Evolutionary conservation across 1,140 invertebrate species (phyloP).

Genomic region (Cydia strobilella): DNA sequence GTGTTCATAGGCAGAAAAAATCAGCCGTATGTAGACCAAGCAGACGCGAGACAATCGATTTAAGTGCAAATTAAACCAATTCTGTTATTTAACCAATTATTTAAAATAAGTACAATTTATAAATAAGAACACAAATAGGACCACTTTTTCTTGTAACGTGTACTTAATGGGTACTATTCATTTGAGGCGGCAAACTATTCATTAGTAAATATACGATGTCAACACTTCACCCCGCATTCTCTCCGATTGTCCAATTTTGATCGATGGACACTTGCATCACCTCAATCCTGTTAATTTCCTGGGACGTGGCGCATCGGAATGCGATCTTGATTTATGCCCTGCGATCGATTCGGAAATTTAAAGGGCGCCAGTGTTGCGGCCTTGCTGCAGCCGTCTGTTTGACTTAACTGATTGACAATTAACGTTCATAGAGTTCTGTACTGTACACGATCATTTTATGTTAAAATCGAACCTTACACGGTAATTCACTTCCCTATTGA

Average conservation of each 20-base stretch:
- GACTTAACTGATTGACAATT: not conserved
- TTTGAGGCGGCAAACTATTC: not conserved
- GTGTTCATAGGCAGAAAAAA: no score
- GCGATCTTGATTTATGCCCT: constrained; percentile 4
- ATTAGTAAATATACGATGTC: not conserved
- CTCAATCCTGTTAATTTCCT: constrained; percentile 21
- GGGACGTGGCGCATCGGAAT: constrained; percentile 10
- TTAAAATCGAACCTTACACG: no score
- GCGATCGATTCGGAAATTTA: constrained; percentile 15
- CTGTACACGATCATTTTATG: not conserved
- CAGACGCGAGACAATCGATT: no score
- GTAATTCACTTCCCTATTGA: no score
- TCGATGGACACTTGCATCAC: constrained; percentile 15
- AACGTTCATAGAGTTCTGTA: not conserved
- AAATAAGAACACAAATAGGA: no score
- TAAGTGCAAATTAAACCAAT: no score
- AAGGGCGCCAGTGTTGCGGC: constrained; percentile 1
- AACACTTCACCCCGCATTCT: not conserved
- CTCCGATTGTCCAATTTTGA: constrained; percentile 1
- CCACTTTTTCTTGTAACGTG: no score
- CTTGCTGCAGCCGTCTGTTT: not conserved
- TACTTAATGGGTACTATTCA: no score
- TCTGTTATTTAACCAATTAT: no score
- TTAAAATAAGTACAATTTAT: no score
- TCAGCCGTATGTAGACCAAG: no score